phyloP scores from a whole-genome alignment of 2,797 vertebrate species.

The Hydrophis major region DNA sequence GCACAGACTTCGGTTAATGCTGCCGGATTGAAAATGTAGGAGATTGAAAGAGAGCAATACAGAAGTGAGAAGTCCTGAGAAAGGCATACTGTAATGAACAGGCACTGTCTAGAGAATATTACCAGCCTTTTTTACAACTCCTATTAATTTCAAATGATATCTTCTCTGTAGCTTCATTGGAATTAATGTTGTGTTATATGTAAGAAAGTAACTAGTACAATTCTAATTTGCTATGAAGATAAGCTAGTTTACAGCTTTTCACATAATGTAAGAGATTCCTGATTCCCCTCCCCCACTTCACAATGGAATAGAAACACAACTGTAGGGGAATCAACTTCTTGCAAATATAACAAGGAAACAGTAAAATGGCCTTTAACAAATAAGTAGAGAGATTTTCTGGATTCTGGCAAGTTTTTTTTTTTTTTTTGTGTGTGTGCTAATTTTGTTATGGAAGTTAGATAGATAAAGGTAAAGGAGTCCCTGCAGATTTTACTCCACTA shows the following conservation, averaged over 20 bases:
- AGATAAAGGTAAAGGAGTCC: not conserved
- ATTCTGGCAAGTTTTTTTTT: conserved; percentile 68
- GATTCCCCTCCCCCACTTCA: too few species aligned
- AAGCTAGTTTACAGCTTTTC: conserved; percentile 51
- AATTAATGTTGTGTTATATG: conserved; percentile 62
- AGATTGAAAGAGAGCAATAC: conserved; percentile 22
- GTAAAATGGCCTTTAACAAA: conserved; percentile 38
- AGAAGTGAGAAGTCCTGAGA: not conserved
- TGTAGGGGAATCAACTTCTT: conserved; percentile 62
- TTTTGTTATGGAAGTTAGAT: not conserved
- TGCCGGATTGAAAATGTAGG: conserved; percentile 19
- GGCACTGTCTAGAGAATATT: not conserved
- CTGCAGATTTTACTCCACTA: not conserved
- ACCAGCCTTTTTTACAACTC: not conserved
- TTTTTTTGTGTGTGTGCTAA: not conserved
- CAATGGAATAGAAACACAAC: conserved; percentile 39
- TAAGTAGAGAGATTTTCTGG: conserved; percentile 67
- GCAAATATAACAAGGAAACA: conserved; percentile 53
- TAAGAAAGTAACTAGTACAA: conserved; percentile 57
- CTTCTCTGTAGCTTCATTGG: conserved; percentile 43
- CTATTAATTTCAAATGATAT: not conserved
- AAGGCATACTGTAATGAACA: not conserved
- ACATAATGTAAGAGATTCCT: conserved; percentile 56
- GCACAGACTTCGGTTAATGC: conserved; percentile 26
- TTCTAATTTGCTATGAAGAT: conserved; percentile 65